Evolutionary conservation across 2,888 invertebrate genomes (phyloP).

Genomic region (Caenorhabditis doughertyi): DNA sequence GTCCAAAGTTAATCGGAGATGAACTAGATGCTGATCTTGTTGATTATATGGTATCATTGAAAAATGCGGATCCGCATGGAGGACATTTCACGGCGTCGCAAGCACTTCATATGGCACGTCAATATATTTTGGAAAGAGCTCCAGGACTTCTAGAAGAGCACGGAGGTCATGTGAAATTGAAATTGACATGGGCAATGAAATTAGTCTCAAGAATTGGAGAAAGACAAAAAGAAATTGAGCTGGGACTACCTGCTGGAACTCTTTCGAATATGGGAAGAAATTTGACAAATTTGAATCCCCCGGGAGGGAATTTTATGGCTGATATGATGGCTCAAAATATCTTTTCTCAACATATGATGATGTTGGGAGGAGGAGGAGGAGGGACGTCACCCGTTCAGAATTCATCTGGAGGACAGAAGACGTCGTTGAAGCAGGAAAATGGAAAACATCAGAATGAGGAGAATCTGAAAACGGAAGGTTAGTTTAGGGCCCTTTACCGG

Average conservation of each 20-base stretch:
- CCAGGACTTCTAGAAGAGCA: conserved; percentile 83
- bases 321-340: conserved; percentile 75
- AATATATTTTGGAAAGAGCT: conserved; percentile 82
- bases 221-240: conserved; percentile 73
- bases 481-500: too few relatives aligned
- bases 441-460: conserved; percentile 38
- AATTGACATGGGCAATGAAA: conserved; percentile 84
- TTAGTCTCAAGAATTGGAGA: conserved; percentile 77
- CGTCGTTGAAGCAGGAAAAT: neutral
- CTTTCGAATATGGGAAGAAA: conserved; percentile 73
- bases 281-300: conserved; percentile 60
- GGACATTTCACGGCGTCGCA: conserved; percentile 79
- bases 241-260: conserved; percentile 73
- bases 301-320: conserved; percentile 72
- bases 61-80: conserved; percentile 72
- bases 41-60: conserved; percentile 80
- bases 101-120: conserved; percentile 83
- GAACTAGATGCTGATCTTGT: conserved; percentile 82
- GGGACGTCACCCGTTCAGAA: too few relatives aligned
- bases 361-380: conserved; percentile 31
- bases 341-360: conserved; percentile 70
- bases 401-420: too few relatives aligned
- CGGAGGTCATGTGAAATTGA: conserved; percentile 83
- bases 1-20: conserved; percentile 82
- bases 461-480: conserved; percentile 44